Percentiles rank a stretch among this genome's conserved stretches.
Conservation (phyloP, 2,888 invertebrate genomes). For the Peribatodes rhomboidaria region DNA sequence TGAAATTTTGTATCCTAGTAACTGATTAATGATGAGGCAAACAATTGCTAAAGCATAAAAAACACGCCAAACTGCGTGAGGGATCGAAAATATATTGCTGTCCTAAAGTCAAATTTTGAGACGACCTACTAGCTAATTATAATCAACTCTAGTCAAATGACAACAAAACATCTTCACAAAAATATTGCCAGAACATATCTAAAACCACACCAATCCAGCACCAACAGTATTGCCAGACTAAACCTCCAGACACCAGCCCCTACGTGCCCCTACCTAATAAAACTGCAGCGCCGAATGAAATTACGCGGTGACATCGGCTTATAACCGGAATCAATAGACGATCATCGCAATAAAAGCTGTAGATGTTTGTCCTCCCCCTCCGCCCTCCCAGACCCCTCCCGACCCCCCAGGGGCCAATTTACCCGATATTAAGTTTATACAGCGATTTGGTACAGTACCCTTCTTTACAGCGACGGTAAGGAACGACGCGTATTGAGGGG, state of each 20-base stretch:
- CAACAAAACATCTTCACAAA: background rate
- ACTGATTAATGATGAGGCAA: too few species aligned
- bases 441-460: slow-evolving; percentile 78
- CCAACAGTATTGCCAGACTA: slow-evolving; percentile 1
- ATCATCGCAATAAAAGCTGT: slow-evolving; percentile 77
- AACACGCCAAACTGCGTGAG: too few species aligned
- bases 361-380: slow-evolving; percentile 66
- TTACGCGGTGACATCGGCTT: slow-evolving; percentile 61
- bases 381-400: slow-evolving; percentile 35
- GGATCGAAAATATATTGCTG: too few species aligned
- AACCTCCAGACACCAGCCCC: background rate
- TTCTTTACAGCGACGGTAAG: slow-evolving; percentile 67
- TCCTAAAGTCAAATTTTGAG: too few species aligned
- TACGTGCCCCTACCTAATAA: slow-evolving; percentile 23
- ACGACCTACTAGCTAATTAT: too few species aligned
- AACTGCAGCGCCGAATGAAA: slow-evolving; percentile 32
- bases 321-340: slow-evolving; percentile 81
- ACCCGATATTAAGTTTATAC: slow-evolving; percentile 84
- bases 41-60: too few species aligned
- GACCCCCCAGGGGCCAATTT: slow-evolving; percentile 73
- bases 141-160: background rate
- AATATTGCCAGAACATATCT: background rate
- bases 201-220: background rate
- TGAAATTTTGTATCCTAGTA: too few species aligned
- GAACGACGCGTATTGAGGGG: slow-evolving; percentile 7